These are phyloP conservation scores for Lapara coniferarum DNA, from an alignment of 2,888 invertebrate genomes.

Conservation along the genomic window DNA sequence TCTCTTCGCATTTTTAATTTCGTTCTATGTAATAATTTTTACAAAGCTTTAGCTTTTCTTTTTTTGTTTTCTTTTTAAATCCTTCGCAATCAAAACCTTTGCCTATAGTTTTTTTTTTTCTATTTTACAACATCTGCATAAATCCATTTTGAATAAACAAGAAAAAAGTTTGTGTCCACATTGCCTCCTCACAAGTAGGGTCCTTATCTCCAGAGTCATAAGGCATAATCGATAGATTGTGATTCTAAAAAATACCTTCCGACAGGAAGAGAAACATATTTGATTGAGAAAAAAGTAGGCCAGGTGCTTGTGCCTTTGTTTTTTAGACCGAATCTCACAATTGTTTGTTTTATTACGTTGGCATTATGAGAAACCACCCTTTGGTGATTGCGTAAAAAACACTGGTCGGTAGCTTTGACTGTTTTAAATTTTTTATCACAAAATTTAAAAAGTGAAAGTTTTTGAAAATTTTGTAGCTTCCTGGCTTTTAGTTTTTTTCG, in stretches of 20 bases:
- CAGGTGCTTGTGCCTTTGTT: constrained; percentile 73
- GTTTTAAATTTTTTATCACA: constrained; percentile 43
- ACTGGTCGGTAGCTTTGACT: constrained; percentile 55
- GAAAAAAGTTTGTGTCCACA: constrained; percentile 65
- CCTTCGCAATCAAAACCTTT: constrained; percentile 10
- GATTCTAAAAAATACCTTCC: constrained; percentile 57
- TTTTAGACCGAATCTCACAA: constrained; percentile 55
- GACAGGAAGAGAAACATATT: constrained; percentile 81
- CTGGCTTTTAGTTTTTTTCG: constrained; percentile 35
- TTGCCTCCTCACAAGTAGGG: constrained; percentile 49
- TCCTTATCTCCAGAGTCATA: constrained; percentile 38
- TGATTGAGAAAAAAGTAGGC: constrained; percentile 75
- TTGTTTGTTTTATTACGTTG: constrained; percentile 72
- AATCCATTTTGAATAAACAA: constrained; percentile 65
- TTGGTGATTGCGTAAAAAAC: constrained; percentile 48
- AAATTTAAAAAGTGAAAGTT: constrained; percentile 70
- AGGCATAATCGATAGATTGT: constrained; percentile 24
- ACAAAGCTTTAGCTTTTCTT: no score
- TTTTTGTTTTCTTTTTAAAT: neutral
- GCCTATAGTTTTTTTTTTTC: constrained; percentile 22
- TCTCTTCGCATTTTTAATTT: no score
- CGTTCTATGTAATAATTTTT: neutral
- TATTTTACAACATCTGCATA: constrained; percentile 66
- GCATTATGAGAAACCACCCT: constrained; percentile 55
- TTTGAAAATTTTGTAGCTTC: constrained; percentile 35